Evolutionary conservation across 1,140 invertebrate species (phyloP).

Genomic region (Lordiphosa mommai): DNA sequence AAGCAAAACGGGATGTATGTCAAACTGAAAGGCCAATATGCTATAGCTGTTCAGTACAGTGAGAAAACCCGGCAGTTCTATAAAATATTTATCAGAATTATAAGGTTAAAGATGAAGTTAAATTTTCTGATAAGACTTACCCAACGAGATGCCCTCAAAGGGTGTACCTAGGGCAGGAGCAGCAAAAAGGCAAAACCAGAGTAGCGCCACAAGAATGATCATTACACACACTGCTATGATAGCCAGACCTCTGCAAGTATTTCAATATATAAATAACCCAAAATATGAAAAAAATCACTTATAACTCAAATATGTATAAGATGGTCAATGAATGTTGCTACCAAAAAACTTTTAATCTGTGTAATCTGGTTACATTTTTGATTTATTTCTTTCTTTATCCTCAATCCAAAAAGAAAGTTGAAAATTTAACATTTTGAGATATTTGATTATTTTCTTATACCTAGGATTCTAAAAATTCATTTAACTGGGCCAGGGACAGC

Average conservation of each 20-base stretch:
- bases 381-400: too few species aligned
- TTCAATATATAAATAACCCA: not conserved
- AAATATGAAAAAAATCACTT: not conserved
- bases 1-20: slow-evolving; percentile 88
- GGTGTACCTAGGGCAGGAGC: slow-evolving; percentile 53
- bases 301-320: not conserved
- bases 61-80: slow-evolving; percentile 76
- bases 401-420: too few species aligned
- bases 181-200: slow-evolving; percentile 80
- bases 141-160: slow-evolving; percentile 62
- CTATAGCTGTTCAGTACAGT: slow-evolving; percentile 82
- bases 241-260: slow-evolving; percentile 81
- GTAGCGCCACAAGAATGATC: slow-evolving; percentile 81
- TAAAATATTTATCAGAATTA: not conserved
- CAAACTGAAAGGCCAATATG: slow-evolving; percentile 87
- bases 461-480: too few species aligned
- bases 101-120: not conserved
- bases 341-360: too few species aligned
- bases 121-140: slow-evolving; percentile 14
- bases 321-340: too few species aligned
- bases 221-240: slow-evolving; percentile 83
- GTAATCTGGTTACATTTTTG: too few species aligned
- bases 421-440: too few species aligned
- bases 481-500: too few species aligned
- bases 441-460: too few species aligned